Evolutionary conservation across 2,888 invertebrate genomes (phyloP).

Genomic region (Latrodectus hesperus): DNA sequence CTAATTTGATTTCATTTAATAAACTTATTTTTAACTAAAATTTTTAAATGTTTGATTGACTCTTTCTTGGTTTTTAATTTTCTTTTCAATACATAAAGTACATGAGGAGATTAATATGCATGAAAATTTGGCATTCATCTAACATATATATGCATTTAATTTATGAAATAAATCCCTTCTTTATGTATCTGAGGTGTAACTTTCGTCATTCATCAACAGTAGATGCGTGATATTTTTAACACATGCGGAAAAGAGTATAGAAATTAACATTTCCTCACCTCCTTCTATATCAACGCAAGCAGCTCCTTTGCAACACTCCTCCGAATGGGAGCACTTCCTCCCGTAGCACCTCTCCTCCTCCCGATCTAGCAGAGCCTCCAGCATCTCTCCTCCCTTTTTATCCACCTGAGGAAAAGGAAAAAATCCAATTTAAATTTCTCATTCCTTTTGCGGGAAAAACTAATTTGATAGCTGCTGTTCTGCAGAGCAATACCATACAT

Average conservation of each 20-base stretch:
- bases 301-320: constrained; percentile 88
- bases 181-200: not conserved
- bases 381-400: constrained; percentile 69
- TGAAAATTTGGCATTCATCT: no score
- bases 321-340: constrained; percentile 83
- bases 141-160: no score
- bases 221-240: no score
- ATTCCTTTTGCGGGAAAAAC: not conserved
- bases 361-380: constrained; percentile 74
- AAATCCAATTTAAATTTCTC: not conserved
- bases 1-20: no score
- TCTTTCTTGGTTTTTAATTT: no score
- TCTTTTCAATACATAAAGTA: no score
- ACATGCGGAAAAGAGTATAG: not conserved
- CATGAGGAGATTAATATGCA: no score
- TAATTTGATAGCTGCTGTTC: not conserved
- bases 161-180: not conserved
- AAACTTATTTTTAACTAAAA: no score
- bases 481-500: no score
- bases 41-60: no score
- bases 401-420: constrained; percentile 6
- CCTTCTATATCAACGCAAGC: constrained; percentile 83
- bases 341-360: constrained; percentile 82
- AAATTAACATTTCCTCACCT: constrained; percentile 76
- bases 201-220: no score